Base-by-base conservation (phyloP, 2,888 invertebrate species). In the Cantharis rufa region DNA sequence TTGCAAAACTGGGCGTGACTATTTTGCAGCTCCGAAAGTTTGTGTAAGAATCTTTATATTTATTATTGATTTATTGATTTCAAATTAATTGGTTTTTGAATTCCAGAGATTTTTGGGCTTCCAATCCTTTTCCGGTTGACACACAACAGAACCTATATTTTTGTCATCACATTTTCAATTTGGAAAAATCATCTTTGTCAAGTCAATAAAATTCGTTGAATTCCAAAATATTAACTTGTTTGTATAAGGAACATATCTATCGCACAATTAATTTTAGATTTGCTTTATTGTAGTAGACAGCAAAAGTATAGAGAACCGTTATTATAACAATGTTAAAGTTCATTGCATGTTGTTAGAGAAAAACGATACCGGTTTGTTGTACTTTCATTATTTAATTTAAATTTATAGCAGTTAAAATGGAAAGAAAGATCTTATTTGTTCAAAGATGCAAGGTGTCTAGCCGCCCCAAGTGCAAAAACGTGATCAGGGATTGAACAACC, bases 281-380 rank as follows among this genome's bases (percentile, higher is more conserved):
- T 48, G 48, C 48, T 48, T 63, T 63, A 10, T 9, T 24, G 9
- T 62, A 24, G 27, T 63, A 61, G 77, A 77, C 74, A 77, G 77
- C 69, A 77, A 77, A 77, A 74, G 77, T 77, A n/a, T n/a, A 71
- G 48, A 72, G 48, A 21, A 77, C 77, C 74, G 77, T 77, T 77
- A 77, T 18, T 48, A n/a, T n/a, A 48, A 48, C 48, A 48, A 70
- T 64, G 71, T 69, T 74, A 71, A 74, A 72, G 74, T 71, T 77
- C 77, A 68, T 71, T 66, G 18, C 64, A 21, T 66, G 64, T 64
- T 16, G 64, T 66, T 66, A 66, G 48, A 48, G 48, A 48, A 48
- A 66, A 66, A 66, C 64, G 21, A 66, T 66, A 66, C 64, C 64
- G 18, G 64, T 66, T 48, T 66, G 10, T 24, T 66, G 63, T 66